Evolutionary conservation across 2,797 vertebrate species (phyloP).

Genomic region (Diplodus puntazzo): DNA sequence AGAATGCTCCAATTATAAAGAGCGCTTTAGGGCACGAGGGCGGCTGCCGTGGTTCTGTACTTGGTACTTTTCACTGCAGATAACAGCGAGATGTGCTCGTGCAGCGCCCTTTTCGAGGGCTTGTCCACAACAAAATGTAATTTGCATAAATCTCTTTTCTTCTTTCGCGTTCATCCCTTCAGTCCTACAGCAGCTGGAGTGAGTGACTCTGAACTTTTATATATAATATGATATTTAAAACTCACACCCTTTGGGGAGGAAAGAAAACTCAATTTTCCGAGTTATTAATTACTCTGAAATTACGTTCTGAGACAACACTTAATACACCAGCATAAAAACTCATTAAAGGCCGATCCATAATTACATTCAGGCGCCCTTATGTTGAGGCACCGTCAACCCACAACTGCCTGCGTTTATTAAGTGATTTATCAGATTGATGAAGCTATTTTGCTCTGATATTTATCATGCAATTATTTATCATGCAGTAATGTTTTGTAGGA

Average conservation of each 20-base stretch:
- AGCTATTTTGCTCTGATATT: slow-evolving; percentile 28
- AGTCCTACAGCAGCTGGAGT: not conserved
- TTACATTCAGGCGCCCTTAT: slow-evolving; percentile 27
- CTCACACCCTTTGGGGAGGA: not conserved
- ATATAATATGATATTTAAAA: slow-evolving; percentile 9
- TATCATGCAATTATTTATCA: slow-evolving; percentile 5
- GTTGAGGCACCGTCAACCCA: slow-evolving; percentile 28
- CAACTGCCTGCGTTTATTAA: slow-evolving; percentile 27
- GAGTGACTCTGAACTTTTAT: slow-evolving; percentile 2
- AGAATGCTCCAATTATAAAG: slow-evolving; percentile 54
- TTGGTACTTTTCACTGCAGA: slow-evolving; percentile 25
- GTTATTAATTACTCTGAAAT: slow-evolving; percentile 33
- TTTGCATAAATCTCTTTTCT: slow-evolving; percentile 33
- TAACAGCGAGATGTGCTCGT: slow-evolving; percentile 41
- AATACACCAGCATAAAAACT: slow-evolving; percentile 42
- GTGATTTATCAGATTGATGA: slow-evolving; percentile 39
- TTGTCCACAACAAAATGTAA: slow-evolving; percentile 20
- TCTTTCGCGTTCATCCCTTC: slow-evolving; percentile 24
- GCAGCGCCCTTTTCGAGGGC: slow-evolving; percentile 18
- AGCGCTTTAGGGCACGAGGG: slow-evolving; percentile 35
- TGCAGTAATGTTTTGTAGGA: slow-evolving; percentile 2
- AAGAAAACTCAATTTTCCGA: not conserved
- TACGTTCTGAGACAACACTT: slow-evolving; percentile 25
- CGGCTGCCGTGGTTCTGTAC: slow-evolving; percentile 19
- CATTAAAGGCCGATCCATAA: slow-evolving; percentile 49